phyloP scores from a whole-genome alignment of 1,140 invertebrate species.

The Drosophila equinoxialis region DNA sequence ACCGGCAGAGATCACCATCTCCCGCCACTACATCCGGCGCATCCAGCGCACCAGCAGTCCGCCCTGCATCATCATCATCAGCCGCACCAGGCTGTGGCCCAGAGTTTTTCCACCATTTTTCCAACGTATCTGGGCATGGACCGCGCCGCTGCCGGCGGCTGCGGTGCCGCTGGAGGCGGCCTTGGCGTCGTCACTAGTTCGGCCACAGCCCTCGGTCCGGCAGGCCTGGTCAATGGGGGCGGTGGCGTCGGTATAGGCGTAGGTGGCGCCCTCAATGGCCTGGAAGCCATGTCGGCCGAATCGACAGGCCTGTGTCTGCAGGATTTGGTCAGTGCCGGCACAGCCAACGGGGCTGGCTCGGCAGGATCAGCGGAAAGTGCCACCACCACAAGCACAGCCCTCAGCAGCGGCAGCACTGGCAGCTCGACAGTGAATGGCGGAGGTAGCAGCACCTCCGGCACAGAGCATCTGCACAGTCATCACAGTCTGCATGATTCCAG shows the following conservation, averaged over 20 bases:
- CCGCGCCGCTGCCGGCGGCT: conserved; percentile 74
- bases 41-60: conserved; percentile 75
- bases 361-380: conserved; percentile 81
- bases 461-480: conserved; percentile 83
- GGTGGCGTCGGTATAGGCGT: conserved; percentile 81
- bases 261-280: conserved; percentile 86
- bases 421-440: conserved; percentile 77
- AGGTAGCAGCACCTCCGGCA: conserved; percentile 75
- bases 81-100: conserved; percentile 81
- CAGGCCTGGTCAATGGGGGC: conserved; percentile 68
- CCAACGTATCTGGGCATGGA: conserved; percentile 82
- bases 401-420: conserved; percentile 83
- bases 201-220: conserved; percentile 83
- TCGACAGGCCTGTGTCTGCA: conserved; percentile 87
- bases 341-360: conserved; percentile 81
- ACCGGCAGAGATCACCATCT: conserved; percentile 79
- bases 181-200: conserved; percentile 83
- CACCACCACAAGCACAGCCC: conserved; percentile 74
- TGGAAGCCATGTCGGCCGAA: conserved; percentile 83
- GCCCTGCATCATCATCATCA: conserved; percentile 76
- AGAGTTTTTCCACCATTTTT: conserved; percentile 82
- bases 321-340: conserved; percentile 86
- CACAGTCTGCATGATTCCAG: conserved; percentile 86
- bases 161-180: conserved; percentile 71
- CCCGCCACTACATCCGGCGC: conserved; percentile 76